Conservation (phyloP, 2,113 vertebrate species). For the Cyanoderma ruficeps region DNA sequence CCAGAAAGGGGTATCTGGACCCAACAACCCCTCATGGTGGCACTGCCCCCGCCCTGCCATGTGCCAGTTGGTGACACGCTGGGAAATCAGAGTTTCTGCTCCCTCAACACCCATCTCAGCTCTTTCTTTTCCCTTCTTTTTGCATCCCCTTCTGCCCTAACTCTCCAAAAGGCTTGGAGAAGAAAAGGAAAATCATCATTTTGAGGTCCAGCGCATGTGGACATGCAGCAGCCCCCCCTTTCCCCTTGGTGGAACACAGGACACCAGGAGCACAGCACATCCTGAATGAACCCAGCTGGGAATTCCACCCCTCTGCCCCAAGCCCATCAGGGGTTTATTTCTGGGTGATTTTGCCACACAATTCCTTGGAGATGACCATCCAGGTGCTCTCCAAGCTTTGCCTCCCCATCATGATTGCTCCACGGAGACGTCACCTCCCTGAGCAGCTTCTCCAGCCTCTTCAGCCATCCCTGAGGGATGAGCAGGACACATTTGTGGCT, state of each 20-base stretch:
- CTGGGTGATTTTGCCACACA: rapidly evolving
- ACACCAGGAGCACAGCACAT: rapidly evolving
- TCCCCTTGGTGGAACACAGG: background rate
- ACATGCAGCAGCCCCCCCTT: background rate
- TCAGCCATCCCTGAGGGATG: background rate
- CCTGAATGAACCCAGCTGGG: rapidly evolving
- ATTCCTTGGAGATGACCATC: background rate
- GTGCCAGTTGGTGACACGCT: background rate
- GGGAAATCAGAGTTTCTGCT: background rate
- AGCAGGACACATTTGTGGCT: rapidly evolving
- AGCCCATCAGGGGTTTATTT: background rate
- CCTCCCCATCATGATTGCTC: rapidly evolving
- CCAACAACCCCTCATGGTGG: rapidly evolving
- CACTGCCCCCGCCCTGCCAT: background rate
- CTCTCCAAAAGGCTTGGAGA: background rate
- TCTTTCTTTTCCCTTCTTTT: background rate
- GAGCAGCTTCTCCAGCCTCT: background rate
- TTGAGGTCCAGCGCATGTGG: background rate
- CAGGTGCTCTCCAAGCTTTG: background rate
- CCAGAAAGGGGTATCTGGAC: background rate
- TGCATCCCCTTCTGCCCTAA: background rate
- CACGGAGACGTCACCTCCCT: background rate
- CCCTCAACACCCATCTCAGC: background rate
- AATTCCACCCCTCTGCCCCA: background rate
- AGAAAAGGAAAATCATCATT: background rate